These are phyloP conservation scores for Lepidurus packardi DNA, from an alignment of 1,140 invertebrate species.

Conservation along the genomic window DNA sequence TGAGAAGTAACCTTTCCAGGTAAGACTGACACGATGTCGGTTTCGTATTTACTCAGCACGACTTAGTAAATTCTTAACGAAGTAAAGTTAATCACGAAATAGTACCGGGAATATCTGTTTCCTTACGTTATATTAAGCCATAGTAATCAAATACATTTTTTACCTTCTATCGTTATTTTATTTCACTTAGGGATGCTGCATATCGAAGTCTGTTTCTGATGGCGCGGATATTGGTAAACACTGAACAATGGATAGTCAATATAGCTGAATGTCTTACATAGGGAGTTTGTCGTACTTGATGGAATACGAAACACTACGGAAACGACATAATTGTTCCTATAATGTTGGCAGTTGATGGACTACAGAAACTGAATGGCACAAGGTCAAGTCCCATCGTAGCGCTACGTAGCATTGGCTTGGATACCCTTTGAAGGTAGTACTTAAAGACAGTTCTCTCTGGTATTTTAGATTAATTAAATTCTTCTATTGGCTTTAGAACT, in stretches of 20 bases:
- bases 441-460: neutral
- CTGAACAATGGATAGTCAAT: conserved; percentile 33
- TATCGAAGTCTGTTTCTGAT: conserved; percentile 67
- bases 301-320: conserved; percentile 77
- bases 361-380: conserved; percentile 78
- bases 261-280: conserved; percentile 39
- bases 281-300: conserved; percentile 61
- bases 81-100: too few relatives aligned
- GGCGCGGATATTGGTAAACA: conserved; percentile 65
- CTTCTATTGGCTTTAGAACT: neutral
- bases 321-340: conserved; percentile 80
- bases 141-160: too few relatives aligned
- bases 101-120: too few relatives aligned
- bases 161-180: conserved; percentile 24
- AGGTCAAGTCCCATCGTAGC: conserved; percentile 72
- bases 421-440: conserved; percentile 68
- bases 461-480: neutral
- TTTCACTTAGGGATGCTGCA: conserved; percentile 74
- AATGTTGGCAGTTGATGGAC: conserved; percentile 76
- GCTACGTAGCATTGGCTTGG: conserved; percentile 74
- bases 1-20: too few relatives aligned
- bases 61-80: too few relatives aligned
- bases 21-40: too few relatives aligned
- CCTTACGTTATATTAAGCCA: too few relatives aligned
- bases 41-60: too few relatives aligned